Percentiles rank a stretch among this genome's conserved stretches.
These are phyloP conservation scores for Sarcophaga carnaria DNA, from an alignment of 2,888 invertebrate species.

Conservation along the genomic window DNA sequence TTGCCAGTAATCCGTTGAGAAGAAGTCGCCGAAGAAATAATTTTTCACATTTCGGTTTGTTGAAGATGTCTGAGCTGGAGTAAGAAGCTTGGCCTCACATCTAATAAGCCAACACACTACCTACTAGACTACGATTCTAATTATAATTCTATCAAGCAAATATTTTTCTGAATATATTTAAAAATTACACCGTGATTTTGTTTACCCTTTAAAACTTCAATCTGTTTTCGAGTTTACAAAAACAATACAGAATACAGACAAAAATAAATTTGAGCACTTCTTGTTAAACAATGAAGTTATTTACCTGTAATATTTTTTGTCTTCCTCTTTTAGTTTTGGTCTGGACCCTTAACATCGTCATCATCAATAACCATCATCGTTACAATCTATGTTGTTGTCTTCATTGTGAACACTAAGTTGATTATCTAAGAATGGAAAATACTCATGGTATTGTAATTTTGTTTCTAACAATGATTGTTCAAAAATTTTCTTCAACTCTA, in stretches of 20 bases:
- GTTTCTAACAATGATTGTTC: slow-evolving; percentile 42
- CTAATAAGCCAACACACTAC: too few species aligned
- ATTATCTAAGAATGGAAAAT: background rate
- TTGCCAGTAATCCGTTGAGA: too few species aligned
- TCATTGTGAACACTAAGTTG: slow-evolving; percentile 11
- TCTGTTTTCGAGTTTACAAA: background rate
- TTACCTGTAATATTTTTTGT: slow-evolving; percentile 34
- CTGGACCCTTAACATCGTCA: background rate
- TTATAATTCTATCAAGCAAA: too few species aligned
- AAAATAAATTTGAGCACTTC: slow-evolving; percentile 24
- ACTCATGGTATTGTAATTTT: background rate
- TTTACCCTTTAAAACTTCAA: too few species aligned
- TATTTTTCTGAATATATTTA: too few species aligned
- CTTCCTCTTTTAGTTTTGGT: slow-evolving; percentile 45
- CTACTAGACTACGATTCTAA: too few species aligned
- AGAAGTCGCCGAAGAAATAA: too few species aligned
- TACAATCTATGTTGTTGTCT: slow-evolving; percentile 19
- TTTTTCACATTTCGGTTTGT: too few species aligned
- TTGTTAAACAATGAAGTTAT: slow-evolving; percentile 58
- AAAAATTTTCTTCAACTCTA: slow-evolving; percentile 38
- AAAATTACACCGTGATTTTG: too few species aligned
- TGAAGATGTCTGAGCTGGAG: too few species aligned
- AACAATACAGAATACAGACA: background rate
- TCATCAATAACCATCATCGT: background rate
- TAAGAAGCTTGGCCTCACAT: too few species aligned